phyloP scores from a whole-genome alignment of 2,888 invertebrate species.

The Tachystola acroxantha region DNA sequence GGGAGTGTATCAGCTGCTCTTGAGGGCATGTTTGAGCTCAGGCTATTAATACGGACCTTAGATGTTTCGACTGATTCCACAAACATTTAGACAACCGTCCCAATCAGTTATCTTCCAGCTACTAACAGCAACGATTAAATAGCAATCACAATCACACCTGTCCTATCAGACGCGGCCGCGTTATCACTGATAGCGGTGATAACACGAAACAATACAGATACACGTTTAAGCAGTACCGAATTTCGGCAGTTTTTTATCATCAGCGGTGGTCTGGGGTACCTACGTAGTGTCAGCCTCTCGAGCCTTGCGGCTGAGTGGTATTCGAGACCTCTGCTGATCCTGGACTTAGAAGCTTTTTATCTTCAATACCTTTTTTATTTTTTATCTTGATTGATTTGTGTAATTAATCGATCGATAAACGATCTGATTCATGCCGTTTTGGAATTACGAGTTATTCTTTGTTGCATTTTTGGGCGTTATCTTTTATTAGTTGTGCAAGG shows the following conservation, averaged over 20 bases:
- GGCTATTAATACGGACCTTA: no score
- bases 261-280: slow-evolving; percentile 78
- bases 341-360: slow-evolving; percentile 61
- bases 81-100: no score
- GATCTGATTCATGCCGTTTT: slow-evolving; percentile 13
- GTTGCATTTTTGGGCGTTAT: background rate
- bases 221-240: slow-evolving; percentile 25
- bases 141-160: background rate
- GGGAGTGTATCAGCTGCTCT: no score
- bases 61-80: no score
- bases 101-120: no score
- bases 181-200: slow-evolving; percentile 4
- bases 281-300: slow-evolving; percentile 33
- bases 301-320: slow-evolving; percentile 63
- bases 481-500: no score
- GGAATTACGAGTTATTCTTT: slow-evolving; percentile 7
- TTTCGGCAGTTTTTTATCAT: slow-evolving; percentile 57
- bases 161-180: background rate
- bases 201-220: slow-evolving; percentile 2
- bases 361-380: slow-evolving; percentile 50
- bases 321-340: slow-evolving; percentile 80
- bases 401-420: slow-evolving; percentile 51
- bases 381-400: slow-evolving; percentile 63
- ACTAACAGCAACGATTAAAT: no score
- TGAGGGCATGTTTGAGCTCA: no score